phyloP scores from a whole-genome alignment of 2,113 vertebrate species.

The Ptychochromis oligacanthus region DNA sequence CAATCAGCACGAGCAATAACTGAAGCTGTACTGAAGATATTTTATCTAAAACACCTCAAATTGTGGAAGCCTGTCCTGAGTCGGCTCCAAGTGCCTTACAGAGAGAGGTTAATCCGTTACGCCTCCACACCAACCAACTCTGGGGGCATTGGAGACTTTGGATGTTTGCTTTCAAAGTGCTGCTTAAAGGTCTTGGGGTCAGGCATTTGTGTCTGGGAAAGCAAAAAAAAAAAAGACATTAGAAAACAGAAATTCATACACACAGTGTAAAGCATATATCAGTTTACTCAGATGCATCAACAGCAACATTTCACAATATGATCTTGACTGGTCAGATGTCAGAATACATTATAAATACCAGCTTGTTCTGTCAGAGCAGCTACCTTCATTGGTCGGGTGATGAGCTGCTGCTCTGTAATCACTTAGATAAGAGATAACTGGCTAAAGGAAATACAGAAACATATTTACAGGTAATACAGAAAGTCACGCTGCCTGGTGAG shows the following conservation, averaged over 20 bases:
- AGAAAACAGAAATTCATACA: background rate
- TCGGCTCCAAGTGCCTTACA: slow-evolving; percentile 8
- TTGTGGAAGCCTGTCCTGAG: slow-evolving; percentile 22
- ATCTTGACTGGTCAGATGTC: background rate
- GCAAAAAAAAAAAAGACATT: background rate
- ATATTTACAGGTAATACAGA: background rate
- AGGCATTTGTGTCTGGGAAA: slow-evolving; percentile 77
- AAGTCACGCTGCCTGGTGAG: background rate
- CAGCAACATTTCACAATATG: background rate
- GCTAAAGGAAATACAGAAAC: background rate
- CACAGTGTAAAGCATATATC: background rate
- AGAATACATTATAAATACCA: background rate
- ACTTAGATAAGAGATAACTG: background rate
- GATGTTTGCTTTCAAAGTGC: slow-evolving; percentile 81
- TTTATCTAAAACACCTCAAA: slow-evolving; percentile 29
- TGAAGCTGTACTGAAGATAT: slow-evolving; percentile 1
- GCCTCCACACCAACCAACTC: slow-evolving; percentile 53
- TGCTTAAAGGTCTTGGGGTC: slow-evolving; percentile 81
- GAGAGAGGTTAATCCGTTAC: slow-evolving; percentile 6
- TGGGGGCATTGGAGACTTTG: slow-evolving; percentile 74
- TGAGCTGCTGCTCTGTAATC: background rate
- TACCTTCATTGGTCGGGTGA: background rate
- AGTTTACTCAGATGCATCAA: background rate
- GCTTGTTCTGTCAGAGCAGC: background rate
- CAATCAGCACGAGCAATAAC: slow-evolving; percentile 13